Conservation (phyloP, 1,140 invertebrate genomes). For the Euborellia annulipes region DNA sequence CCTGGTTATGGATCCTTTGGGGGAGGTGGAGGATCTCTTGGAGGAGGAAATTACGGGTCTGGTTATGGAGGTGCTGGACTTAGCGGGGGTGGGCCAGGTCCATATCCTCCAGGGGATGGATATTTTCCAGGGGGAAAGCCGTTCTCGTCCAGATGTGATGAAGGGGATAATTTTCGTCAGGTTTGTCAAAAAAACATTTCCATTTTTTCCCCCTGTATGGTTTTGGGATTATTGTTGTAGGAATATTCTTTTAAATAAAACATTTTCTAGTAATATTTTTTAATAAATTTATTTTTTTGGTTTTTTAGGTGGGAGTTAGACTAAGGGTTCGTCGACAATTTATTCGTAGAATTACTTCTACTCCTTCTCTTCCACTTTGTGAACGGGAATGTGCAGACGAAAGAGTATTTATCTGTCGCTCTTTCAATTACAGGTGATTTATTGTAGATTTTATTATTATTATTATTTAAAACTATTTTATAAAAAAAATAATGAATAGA, state of each 20-base stretch:
- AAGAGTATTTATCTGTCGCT: slow-evolving; percentile 69
- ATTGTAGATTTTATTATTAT: too few relatives aligned
- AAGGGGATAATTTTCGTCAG: slow-evolving; percentile 62
- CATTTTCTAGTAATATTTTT: not conserved
- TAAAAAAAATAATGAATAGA: too few relatives aligned
- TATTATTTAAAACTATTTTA: too few relatives aligned
- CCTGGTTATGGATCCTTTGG: slow-evolving; percentile 26
- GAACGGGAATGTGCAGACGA: slow-evolving; percentile 67
- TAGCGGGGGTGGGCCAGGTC: slow-evolving; percentile 5
- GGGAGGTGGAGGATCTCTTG: slow-evolving; percentile 18
- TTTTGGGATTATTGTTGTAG: too few relatives aligned
- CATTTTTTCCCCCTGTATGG: too few relatives aligned
- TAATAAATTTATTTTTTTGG: not conserved
- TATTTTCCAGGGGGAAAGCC: slow-evolving; percentile 19
- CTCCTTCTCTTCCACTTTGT: slow-evolving; percentile 55
- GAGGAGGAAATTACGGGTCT: slow-evolving; percentile 8
- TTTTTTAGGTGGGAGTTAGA: slow-evolving; percentile 40
- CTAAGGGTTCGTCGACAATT: slow-evolving; percentile 62
- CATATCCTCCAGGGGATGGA: slow-evolving; percentile 9
- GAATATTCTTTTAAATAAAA: too few relatives aligned
- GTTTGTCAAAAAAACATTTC: too few relatives aligned
- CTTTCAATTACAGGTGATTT: slow-evolving; percentile 75
- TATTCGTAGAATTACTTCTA: slow-evolving; percentile 53
- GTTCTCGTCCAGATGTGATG: slow-evolving; percentile 45
- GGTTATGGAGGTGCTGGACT: slow-evolving; percentile 7